Evolutionary conservation across 2,888 invertebrate genomes (phyloP), one percentile per base, ranked within the genome.

Genomic region (Anoplius nigerrimus): DNA sequence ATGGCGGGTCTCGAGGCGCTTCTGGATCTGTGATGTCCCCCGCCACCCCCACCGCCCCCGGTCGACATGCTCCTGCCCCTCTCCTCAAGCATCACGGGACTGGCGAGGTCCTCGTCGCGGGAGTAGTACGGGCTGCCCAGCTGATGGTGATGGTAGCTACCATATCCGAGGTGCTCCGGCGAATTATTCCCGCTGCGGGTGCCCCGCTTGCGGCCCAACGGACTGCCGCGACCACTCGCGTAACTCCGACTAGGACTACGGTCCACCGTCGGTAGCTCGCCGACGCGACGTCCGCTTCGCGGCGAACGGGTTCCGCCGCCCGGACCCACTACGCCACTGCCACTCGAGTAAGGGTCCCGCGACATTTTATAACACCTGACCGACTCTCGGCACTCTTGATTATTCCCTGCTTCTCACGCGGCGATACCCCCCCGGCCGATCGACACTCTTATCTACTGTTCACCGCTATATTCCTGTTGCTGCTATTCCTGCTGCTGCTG

Each of bases 241-340:
- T 95, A 95, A 89, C 92, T 93, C 89, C 95, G 92, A 86, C 95
- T 95, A 89, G 96, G 96, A 90, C 95, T 95, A 89, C 95, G 94
- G 93, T 96, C 96, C 90, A 95, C 95, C 89, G 95, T 95, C 89
- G 96, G 95, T 91, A 96, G 91, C 89, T 93, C 93, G 66, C 90
- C 90, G 86, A 91, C 90, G 87, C 92, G 91, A 89, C 93, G 94
- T 91, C 93, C 91, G 88, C 91, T 90, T 64, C 87, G 80, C 57
- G 88, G 88, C 82, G 91, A 91, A 87, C 90, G 91, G 85, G 91
- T 91, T 87, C 90, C 90, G 89, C 90, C 93, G 91, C 91, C 93
- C 91, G 91, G 92, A 92, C 91, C 93, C 90, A 91, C 91, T 89
- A 89, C 92, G 90, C 87, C 89, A 89, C 90, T 90, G 89, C 91